phyloP scores from a whole-genome alignment of 2,888 invertebrate genomes.

The Dasypogon diadema region DNA sequence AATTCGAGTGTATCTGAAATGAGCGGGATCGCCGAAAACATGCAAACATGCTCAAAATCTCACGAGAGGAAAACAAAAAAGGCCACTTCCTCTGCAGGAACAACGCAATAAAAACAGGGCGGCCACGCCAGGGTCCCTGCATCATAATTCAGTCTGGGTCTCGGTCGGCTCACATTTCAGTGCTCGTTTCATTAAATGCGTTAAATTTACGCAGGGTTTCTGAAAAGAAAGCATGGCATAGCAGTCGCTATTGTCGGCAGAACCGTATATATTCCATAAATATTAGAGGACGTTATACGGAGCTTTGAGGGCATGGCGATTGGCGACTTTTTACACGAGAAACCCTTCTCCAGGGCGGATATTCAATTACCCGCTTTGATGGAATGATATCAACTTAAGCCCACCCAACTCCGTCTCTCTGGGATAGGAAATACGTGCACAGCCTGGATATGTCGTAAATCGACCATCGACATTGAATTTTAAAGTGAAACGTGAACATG shows the following conservation, averaged over 20 bases:
- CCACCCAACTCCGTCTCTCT: not conserved
- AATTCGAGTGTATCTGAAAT: not conserved
- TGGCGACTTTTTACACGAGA: slow-evolving; percentile 8
- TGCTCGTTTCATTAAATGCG: slow-evolving; percentile 15
- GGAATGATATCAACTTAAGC: slow-evolving; percentile 31
- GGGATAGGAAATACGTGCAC: slow-evolving; percentile 13
- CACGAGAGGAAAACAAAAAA: not conserved
- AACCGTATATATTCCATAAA: not conserved
- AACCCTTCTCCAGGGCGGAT: slow-evolving; percentile 33
- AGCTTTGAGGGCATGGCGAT: not conserved
- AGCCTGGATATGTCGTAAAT: slow-evolving; percentile 38
- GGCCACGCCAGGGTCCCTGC: not conserved
- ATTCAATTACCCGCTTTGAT: slow-evolving; percentile 42
- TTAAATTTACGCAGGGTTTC: slow-evolving; percentile 17
- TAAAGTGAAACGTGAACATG: slow-evolving; percentile 39
- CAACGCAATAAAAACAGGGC: not conserved
- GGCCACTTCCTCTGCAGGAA: not conserved
- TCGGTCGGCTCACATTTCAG: slow-evolving; percentile 3
- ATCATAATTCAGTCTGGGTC: not conserved
- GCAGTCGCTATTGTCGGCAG: too few species aligned
- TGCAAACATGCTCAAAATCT: not conserved
- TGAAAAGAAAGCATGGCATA: not conserved
- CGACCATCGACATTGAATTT: slow-evolving; percentile 39
- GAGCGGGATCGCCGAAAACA: not conserved
- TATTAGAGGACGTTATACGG: not conserved